Percentiles rank a stretch among this genome's conserved stretches.
Evolutionary conservation across 2,797 vertebrate species (phyloP).

Genomic region (Eleutherodactylus coqui): DNA sequence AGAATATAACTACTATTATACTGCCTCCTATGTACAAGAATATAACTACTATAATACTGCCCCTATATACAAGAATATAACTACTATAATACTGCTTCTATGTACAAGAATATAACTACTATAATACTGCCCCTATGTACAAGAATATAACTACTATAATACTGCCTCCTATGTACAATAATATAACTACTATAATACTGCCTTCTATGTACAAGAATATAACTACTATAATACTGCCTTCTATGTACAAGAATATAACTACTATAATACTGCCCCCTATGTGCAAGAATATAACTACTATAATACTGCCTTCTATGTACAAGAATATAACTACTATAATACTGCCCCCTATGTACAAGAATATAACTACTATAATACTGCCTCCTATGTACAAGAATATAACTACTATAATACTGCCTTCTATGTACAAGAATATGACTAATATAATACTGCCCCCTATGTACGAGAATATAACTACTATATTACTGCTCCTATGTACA

Average conservation of each 20-base stretch:
- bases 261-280: too few relatives aligned
- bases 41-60: conserved; percentile 25
- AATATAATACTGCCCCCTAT: neutral
- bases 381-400: neutral
- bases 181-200: neutral
- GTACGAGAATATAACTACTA: neutral
- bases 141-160: conserved; percentile 22
- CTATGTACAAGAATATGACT: neutral
- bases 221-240: neutral
- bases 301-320: too few relatives aligned
- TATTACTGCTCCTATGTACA: neutral
- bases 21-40: conserved; percentile 1
- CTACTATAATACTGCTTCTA: conserved; percentile 11
- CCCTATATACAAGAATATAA: conserved; percentile 7
- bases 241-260: too few relatives aligned
- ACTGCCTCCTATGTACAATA: neutral
- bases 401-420: neutral
- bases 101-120: conserved; percentile 12
- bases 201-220: neutral
- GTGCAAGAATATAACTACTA: too few relatives aligned
- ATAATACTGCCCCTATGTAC: conserved; percentile 18
- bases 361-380: conserved; percentile 4
- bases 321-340: neutral
- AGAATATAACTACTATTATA: conserved; percentile 14
- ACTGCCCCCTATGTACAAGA: neutral